These are phyloP conservation scores for Patiria pectinifera DNA, from an alignment of 53 echinoderm and acorn worm genomes.

Conservation along the genomic window DNA sequence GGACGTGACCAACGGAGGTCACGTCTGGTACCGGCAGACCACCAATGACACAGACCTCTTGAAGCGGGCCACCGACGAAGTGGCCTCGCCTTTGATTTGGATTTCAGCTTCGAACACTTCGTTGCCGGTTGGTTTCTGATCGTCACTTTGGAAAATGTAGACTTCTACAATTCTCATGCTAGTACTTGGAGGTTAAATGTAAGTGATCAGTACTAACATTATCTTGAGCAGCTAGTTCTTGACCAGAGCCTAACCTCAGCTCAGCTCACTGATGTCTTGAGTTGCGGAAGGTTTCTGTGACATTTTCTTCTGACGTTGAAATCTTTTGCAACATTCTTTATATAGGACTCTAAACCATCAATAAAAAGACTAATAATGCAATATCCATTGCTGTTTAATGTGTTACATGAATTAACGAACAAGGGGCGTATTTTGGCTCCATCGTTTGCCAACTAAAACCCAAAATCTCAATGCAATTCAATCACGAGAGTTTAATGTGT, in stretches of 20 bases:
- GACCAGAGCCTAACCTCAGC: too few species aligned
- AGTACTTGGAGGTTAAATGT: not conserved
- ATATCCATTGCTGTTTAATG: too few species aligned
- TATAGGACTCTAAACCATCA: too few species aligned
- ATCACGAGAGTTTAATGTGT: not conserved
- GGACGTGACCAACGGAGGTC: constrained; percentile 63
- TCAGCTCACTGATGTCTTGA: too few species aligned
- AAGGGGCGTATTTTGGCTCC: too few species aligned
- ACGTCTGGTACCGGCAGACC: constrained; percentile 77
- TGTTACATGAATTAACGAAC: too few species aligned
- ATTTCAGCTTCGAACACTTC: constrained; percentile 74
- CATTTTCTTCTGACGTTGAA: too few species aligned
- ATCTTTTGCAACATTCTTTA: too few species aligned
- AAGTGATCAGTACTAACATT: not conserved
- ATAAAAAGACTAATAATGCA: too few species aligned
- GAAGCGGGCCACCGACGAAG: constrained; percentile 59
- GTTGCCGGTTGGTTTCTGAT: constrained; percentile 72
- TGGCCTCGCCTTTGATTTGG: constrained; percentile 65
- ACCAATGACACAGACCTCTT: constrained; percentile 42
- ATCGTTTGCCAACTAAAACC: too few species aligned
- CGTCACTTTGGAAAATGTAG: constrained; percentile 82
- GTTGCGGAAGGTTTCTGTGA: too few species aligned
- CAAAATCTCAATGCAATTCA: not conserved
- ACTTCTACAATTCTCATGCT: constrained; percentile 81
- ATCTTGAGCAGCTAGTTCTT: too few species aligned